Percentiles rank a stretch among this genome's conserved stretches.
phyloP scores from a whole-genome alignment of 2,113 vertebrate species.

The Sakesphorus luctuosus region DNA sequence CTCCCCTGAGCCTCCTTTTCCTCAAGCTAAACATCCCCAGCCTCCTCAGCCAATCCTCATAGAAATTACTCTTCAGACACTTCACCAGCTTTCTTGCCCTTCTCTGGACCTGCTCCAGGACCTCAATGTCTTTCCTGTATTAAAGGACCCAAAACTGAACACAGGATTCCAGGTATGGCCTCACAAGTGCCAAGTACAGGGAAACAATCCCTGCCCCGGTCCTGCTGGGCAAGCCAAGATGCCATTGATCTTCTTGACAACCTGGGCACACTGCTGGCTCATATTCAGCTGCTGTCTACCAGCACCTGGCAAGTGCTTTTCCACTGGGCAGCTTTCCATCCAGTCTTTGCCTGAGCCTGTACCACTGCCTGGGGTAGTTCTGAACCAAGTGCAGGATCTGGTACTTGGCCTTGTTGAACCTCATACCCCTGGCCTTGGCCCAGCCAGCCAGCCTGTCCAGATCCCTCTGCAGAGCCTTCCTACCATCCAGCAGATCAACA shows the following conservation, averaged over 20 bases:
- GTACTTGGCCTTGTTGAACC: not conserved
- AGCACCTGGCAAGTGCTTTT: not conserved
- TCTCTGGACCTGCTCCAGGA: not conserved
- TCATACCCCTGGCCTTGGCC: not conserved
- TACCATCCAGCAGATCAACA: not conserved
- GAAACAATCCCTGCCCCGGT: not conserved
- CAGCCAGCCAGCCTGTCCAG: not conserved
- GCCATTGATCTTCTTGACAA: too few species aligned
- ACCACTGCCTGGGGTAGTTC: not conserved
- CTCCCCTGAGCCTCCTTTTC: not conserved
- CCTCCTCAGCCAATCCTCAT: not conserved
- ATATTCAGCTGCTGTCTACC: not conserved
- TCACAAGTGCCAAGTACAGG: fast-evolving
- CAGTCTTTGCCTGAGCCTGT: too few species aligned
- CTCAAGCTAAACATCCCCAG: not conserved
- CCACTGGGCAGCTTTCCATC: too few species aligned
- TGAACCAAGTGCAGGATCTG: too few species aligned
- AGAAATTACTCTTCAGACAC: not conserved
- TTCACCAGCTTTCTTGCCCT: not conserved
- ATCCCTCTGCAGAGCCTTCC: not conserved
- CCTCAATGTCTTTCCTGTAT: not conserved
- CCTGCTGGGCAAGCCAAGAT: not conserved
- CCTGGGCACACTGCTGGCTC: not conserved
- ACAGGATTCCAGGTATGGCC: not conserved
- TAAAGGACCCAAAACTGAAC: fast-evolving